phyloP scores from a whole-genome alignment of 2,888 invertebrate species.

The Ferrisia virgata region DNA sequence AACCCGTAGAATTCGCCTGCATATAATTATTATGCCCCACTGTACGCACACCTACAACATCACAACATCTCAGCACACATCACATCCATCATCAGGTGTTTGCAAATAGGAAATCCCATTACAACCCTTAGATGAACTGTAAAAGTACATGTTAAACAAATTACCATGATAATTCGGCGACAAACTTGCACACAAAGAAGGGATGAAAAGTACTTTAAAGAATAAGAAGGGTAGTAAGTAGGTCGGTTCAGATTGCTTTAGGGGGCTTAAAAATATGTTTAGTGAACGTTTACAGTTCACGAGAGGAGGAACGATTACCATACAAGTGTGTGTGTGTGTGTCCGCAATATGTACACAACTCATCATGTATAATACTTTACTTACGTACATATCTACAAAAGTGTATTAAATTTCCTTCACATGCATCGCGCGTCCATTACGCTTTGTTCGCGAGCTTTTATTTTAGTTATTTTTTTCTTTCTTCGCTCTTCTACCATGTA shows the following conservation, averaged over 20 bases:
- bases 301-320: not conserved
- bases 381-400: not conserved
- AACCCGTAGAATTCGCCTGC: not conserved
- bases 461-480: not conserved
- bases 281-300: not conserved
- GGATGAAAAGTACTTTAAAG: not conserved
- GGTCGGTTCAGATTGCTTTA: not conserved
- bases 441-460: not conserved
- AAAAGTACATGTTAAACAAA: not conserved
- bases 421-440: not conserved
- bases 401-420: conserved; percentile 4
- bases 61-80: not conserved
- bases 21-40: too few species aligned
- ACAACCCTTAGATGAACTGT: not conserved
- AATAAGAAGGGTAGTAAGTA: conserved; percentile 20
- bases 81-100: conserved; percentile 18
- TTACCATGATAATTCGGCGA: conserved; percentile 23
- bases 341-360: not conserved
- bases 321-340: not conserved
- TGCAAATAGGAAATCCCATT: not conserved
- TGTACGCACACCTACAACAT: not conserved
- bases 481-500: too few species aligned
- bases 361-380: too few species aligned
- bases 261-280: conserved; percentile 1
- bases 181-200: not conserved